phyloP scores from a whole-genome alignment of 1,140 invertebrate species.

The Microplitis mediator region DNA sequence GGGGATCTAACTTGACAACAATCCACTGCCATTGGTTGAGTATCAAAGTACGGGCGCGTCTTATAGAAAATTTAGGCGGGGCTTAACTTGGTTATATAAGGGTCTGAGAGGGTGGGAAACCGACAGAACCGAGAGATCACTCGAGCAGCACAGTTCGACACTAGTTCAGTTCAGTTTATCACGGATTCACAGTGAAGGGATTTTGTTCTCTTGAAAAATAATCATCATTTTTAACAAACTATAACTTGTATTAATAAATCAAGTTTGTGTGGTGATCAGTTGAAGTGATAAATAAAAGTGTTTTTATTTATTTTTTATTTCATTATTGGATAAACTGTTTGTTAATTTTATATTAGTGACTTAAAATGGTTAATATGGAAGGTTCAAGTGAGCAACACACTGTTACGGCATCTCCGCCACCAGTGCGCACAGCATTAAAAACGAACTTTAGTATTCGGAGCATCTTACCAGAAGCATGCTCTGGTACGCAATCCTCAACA shows the following conservation, averaged over 20 bases:
- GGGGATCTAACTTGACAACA: conserved; percentile 14
- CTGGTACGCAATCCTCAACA: conserved; percentile 51
- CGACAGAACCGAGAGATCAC: conserved; percentile 38
- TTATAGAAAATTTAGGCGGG: conserved; percentile 17
- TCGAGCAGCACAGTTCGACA: conserved; percentile 27
- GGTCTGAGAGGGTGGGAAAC: neutral
- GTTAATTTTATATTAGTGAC: neutral
- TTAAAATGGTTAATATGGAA: conserved; percentile 65
- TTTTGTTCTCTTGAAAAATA: too few species aligned
- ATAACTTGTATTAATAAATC: neutral
- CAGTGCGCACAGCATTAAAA: conserved; percentile 67
- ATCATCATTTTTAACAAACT: neutral
- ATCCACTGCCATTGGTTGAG: conserved; percentile 35
- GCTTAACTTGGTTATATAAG: conserved; percentile 30
- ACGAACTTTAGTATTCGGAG: conserved; percentile 77
- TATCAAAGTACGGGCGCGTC: neutral
- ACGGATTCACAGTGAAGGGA: neutral
- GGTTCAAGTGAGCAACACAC: conserved; percentile 53
- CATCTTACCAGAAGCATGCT: conserved; percentile 71
- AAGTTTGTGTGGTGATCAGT: neutral
- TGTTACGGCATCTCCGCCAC: conserved; percentile 58
- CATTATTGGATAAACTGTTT: neutral
- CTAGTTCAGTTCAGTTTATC: neutral
- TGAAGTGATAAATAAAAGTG: neutral
- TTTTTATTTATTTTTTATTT: neutral